Base-by-base conservation (phyloP, 2,797 vertebrate species). In the Anableps anableps region DNA sequence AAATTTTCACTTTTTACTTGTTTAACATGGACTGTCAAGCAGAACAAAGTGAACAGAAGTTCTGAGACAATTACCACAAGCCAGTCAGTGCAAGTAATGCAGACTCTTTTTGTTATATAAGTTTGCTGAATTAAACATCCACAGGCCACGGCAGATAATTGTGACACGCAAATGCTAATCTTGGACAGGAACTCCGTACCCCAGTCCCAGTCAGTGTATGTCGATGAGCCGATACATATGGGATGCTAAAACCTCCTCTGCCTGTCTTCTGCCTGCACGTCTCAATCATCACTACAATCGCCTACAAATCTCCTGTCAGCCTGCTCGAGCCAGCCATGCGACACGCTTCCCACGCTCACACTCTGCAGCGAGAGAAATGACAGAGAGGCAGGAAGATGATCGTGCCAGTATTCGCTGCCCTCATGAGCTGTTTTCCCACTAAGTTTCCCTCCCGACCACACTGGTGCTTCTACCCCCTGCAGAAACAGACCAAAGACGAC, bases 301-400 rank as follows among this genome's bases (percentile, higher is more conserved):
- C 88, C 90, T 87, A 86, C 84, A 89, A 91, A 91, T 88, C 84
- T 88, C 86, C 81, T 77, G 84, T 75, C 68, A 62, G 79, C 60
- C 60, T 55, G 64, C 72, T 83, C 38, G 79, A 85, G 81, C 85
- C 85, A 80, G 77, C 77, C 78, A 14, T 80, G 73, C 80, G 80
- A 58, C 45, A 58, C 41, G 43, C 68, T 80, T 47, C 89, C 90
- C 80, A 84, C 86, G 64, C 89, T 84, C 38, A 0, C 72, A 76
- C 51, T 83, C 72, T 23, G 80, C 86, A 76, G 81, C 53, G 78
- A 77, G 75, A 77, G 60, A 82, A 86, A 72, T 51, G 75, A 50
- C 76, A 82, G 76, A 72, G 74, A 75, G 77, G 34, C 47, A 31
- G 77, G 38, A 74, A 80, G 51, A 71, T 77, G 79, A 45, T 76